These are phyloP conservation scores for Euphydryas editha DNA, from an alignment of 2,888 invertebrate species.

Conservation along the genomic window DNA sequence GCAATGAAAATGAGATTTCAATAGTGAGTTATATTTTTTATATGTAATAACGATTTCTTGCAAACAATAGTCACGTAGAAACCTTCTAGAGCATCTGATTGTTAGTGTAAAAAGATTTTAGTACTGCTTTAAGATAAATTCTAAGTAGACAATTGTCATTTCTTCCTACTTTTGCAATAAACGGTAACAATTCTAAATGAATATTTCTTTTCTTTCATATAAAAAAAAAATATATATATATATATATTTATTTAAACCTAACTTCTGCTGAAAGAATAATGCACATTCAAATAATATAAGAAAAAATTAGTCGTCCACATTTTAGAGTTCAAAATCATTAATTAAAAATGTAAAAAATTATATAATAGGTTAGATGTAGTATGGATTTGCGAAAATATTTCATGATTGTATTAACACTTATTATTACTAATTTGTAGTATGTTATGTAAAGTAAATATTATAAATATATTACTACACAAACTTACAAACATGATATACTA, in stretches of 20 bases:
- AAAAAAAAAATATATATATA: too few relatives aligned
- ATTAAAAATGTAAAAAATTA: conserved; percentile 61
- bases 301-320: conserved; percentile 27
- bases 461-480: conserved; percentile 52
- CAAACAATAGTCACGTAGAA: conserved; percentile 58
- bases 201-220: conserved; percentile 61
- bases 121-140: conserved; percentile 63
- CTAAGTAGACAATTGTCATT: conserved; percentile 48
- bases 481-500: conserved; percentile 74
- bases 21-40: conserved; percentile 80
- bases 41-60: conserved; percentile 60
- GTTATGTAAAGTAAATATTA: conserved; percentile 67
- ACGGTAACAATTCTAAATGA: conserved; percentile 63
- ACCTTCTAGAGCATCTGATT: conserved; percentile 56
- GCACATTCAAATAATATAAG: conserved; percentile 23
- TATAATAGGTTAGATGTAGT: conserved; percentile 68
- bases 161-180: conserved; percentile 63
- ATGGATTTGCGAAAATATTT: conserved; percentile 69
- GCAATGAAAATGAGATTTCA: conserved; percentile 74
- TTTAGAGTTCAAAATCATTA: conserved; percentile 53
- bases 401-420: conserved; percentile 61
- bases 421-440: conserved; percentile 68
- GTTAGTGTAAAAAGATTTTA: conserved; percentile 52
- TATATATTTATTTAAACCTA: not conserved
- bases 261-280: conserved; percentile 15